Conservation (phyloP, 2,888 invertebrate species). For the Pachycephus smyrnensis region DNA sequence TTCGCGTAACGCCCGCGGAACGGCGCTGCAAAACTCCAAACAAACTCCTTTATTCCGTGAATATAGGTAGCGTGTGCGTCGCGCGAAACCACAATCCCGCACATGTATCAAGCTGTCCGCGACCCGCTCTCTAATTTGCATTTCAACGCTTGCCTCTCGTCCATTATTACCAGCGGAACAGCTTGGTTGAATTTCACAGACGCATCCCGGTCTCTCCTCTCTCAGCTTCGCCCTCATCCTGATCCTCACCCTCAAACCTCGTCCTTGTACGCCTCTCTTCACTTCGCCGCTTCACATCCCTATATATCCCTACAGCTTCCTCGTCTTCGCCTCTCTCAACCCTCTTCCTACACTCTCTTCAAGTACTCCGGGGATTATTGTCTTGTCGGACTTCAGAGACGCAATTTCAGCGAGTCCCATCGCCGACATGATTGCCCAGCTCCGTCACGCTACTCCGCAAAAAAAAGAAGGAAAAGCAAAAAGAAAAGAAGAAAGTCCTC, state of each 20-base stretch:
- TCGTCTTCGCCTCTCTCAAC: slow-evolving; percentile 6
- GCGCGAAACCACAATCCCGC: slow-evolving; percentile 62
- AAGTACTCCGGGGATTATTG: slow-evolving; percentile 35
- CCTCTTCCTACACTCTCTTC: slow-evolving; percentile 30
- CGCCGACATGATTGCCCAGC: slow-evolving; percentile 34
- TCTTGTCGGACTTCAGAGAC: slow-evolving; percentile 40
- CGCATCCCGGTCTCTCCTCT: slow-evolving; percentile 31
- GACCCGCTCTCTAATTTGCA: slow-evolving; percentile 64
- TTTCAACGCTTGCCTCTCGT: slow-evolving; percentile 64
- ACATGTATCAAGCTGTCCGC: slow-evolving; percentile 65
- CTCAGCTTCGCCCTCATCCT: slow-evolving; percentile 6
- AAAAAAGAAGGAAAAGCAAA: neutral
- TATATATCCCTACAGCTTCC: neutral
- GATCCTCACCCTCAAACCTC: neutral
- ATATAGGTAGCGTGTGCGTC: slow-evolving; percentile 57
- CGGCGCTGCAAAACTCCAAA: slow-evolving; percentile 49
- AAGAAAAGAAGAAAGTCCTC: neutral
- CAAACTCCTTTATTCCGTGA: slow-evolving; percentile 58
- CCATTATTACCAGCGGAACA: slow-evolving; percentile 64
- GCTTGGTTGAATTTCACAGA: slow-evolving; percentile 62
- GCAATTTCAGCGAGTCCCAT: slow-evolving; percentile 34
- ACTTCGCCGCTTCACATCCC: slow-evolving; percentile 11
- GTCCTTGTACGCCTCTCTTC: slow-evolving; percentile 9
- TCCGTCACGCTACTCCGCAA: slow-evolving; percentile 19
- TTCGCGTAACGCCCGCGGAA: slow-evolving; percentile 1